A percentile compares a stretch with the other conserved stretches of the same genome.
Conservation (phyloP, 2,888 invertebrate genomes). For the Ophion costatus region DNA sequence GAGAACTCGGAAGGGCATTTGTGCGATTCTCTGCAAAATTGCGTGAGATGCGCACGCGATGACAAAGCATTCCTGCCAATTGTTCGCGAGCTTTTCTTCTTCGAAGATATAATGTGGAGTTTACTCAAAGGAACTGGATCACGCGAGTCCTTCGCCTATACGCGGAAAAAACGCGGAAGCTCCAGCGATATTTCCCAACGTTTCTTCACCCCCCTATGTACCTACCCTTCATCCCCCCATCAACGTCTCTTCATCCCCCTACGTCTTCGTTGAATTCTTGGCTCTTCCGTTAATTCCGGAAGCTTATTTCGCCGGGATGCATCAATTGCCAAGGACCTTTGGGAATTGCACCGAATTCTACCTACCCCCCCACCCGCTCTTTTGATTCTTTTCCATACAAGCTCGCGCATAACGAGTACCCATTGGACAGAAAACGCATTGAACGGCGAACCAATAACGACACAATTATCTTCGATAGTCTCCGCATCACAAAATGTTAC, state of each 20-base stretch:
- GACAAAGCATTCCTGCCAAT: neutral
- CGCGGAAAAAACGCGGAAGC: no score
- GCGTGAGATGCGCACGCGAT: neutral
- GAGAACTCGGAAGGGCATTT: neutral
- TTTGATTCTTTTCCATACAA: neutral
- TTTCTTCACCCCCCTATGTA: no score
- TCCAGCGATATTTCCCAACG: no score
- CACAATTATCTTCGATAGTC: neutral
- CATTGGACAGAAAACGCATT: neutral
- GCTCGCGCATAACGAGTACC: neutral
- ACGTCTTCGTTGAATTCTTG: no score
- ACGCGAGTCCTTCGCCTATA: neutral
- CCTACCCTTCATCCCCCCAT: no score
- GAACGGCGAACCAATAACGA: neutral
- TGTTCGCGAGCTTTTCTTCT: constrained; percentile 18
- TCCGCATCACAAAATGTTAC: constrained; percentile 15
- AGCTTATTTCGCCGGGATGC: no score
- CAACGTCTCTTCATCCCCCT: no score
- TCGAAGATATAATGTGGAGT: neutral
- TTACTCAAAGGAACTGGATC: neutral
- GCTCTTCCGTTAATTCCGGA: no score
- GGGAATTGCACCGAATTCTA: no score
- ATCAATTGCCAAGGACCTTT: no score
- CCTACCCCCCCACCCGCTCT: no score
- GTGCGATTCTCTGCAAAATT: neutral